Conservation (phyloP, 2,797 vertebrate genomes). For the Ceryle rudis region DNA sequence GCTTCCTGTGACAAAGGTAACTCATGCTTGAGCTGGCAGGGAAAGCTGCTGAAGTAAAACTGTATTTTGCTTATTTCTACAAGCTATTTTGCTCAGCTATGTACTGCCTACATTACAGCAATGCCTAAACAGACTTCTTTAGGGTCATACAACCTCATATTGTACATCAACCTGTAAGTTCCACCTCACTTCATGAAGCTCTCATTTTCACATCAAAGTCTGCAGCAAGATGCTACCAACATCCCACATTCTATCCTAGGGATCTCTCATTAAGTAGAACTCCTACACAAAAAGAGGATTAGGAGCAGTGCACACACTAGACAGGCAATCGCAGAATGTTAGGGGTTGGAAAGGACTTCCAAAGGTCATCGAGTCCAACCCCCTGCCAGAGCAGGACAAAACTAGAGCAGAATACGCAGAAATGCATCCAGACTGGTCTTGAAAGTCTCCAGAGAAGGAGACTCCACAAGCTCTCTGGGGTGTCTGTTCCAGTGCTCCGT, state of each 20-base stretch:
- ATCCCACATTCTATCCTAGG: neutral
- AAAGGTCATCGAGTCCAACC: no score
- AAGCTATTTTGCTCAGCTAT: neutral
- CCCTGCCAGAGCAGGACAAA: no score
- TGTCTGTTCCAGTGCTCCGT: no score
- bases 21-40: neutral
- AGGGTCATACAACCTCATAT: neutral
- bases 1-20: neutral
- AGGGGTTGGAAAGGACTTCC: no score
- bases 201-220: neutral
- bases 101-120: neutral
- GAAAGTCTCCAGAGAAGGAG: no score
- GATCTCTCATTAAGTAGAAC: neutral
- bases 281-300: neutral
- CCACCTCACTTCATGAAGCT: neutral
- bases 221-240: neutral
- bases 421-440: no score
- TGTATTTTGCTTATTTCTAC: neutral
- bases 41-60: neutral
- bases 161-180: neutral
- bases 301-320: neutral
- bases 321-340: no score
- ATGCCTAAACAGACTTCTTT: neutral
- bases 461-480: no score
- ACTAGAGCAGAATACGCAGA: no score